Evolutionary conservation across 2,113 vertebrate genomes (phyloP).

Genomic region (Tricholaema leucomelas): DNA sequence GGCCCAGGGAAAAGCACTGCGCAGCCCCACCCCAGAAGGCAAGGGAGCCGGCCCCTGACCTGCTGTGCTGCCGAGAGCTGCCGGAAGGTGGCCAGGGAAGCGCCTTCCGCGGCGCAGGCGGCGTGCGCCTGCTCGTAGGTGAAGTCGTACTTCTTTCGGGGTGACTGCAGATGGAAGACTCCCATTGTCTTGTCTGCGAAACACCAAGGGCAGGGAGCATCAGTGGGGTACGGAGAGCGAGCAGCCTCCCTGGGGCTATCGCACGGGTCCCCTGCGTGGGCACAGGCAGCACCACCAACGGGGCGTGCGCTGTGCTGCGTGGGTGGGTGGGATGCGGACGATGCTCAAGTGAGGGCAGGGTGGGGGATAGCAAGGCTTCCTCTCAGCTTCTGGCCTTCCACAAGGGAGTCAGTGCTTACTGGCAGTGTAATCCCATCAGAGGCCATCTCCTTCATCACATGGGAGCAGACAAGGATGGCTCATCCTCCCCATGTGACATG

Average conservation of each 20-base stretch:
- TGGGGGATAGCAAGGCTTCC: not conserved
- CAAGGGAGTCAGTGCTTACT: not conserved
- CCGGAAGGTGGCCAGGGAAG: conserved; percentile 80
- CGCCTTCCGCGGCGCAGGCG: conserved; percentile 82
- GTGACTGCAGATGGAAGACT: conserved; percentile 88
- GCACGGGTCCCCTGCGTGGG: fast-evolving
- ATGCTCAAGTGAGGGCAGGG: not conserved
- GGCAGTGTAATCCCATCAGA: not conserved
- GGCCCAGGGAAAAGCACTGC: not conserved
- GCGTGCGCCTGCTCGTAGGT: conserved; percentile 82
- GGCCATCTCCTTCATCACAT: fast-evolving
- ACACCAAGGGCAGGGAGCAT: not conserved
- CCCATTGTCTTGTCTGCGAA: conserved; percentile 87
- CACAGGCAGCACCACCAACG: fast-evolving
- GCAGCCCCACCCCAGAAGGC: not conserved
- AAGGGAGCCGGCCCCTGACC: not conserved
- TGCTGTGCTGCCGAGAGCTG: conserved; percentile 92
- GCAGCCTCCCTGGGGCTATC: not conserved
- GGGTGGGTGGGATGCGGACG: not conserved
- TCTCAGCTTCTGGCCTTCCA: not conserved
- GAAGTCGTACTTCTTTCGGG: conserved; percentile 81
- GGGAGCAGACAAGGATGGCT: not conserved
- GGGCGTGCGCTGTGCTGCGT: not conserved
- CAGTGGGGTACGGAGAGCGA: not conserved
- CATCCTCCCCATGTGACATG: fast-evolving